Evolutionary conservation across 1,140 invertebrate genomes (phyloP), one percentile per base, ranked within the genome.

Genomic region (Anastatus disparis): DNA sequence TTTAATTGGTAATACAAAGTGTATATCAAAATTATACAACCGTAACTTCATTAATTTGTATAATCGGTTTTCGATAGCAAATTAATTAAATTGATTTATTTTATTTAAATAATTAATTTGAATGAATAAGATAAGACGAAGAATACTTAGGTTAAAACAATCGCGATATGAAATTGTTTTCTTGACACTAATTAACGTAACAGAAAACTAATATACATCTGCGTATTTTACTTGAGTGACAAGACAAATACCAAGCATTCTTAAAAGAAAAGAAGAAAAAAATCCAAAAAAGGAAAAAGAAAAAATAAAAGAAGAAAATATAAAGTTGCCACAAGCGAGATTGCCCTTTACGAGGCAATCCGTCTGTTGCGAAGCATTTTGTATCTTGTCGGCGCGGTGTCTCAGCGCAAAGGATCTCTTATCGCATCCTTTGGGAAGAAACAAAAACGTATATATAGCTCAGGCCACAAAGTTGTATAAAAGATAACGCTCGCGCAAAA

Each of bases 401-500:
- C n/a, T n/a, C n/a, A n/a, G 26, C 20, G 42, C 20, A 58, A 68
- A 48, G 55, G 46, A 31, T 29, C 26, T 27, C 20, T 69, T 61
- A 69, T 61, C 55, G 17, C 46, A 61, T 44, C 31, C 56, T 55
- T 61, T 52, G 17, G 46, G 42, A 56, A 15, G 58, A 52, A 48
- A 67, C 8, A 44, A 40, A 65, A 61, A 42, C 48, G 22, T n/a
- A n/a, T 40, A 24, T 29, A n/a, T n/a, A n/a, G n/a, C n/a, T n/a
- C 4, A 53, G 27, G 35, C 10, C 20, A 6, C 35, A 42, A 26
- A 42, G 22, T 42, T 59, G 56, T 24, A 22, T n/a, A n/a, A 29
- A 53, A 15, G 27, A 53, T 27, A 53, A 15, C 24, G 15, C 24
- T 10, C 0, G n/a, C n/a, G n/a, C n/a, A n/a, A n/a, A n/a, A n/a